These are phyloP conservation scores for Bugula neritina DNA, from an alignment of 2,888 invertebrate species.

Conservation along the genomic window DNA sequence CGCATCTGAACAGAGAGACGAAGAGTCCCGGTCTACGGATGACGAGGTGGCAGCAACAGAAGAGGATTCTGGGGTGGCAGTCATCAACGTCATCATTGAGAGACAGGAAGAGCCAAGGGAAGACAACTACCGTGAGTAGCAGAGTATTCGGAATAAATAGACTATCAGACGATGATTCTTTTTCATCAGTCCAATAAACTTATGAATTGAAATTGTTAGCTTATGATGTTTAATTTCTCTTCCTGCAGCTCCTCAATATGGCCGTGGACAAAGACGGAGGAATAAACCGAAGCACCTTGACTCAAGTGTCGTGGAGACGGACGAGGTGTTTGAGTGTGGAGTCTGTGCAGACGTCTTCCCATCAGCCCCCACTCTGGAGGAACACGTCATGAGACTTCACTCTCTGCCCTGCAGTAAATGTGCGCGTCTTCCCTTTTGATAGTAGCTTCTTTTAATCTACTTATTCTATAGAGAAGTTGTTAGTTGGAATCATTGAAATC, in stretches of 20 bases:
- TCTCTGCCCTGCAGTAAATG: background rate
- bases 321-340: background rate
- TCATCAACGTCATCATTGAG: background rate
- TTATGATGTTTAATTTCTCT: too few relatives aligned
- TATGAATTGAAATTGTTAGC: too few relatives aligned
- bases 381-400: background rate
- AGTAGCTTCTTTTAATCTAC: too few relatives aligned
- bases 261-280: background rate
- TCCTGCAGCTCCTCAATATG: background rate
- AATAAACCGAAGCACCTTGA: constrained; percentile 11
- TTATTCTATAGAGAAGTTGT: too few relatives aligned
- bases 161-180: too few relatives aligned
- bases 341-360: background rate
- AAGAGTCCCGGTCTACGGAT: background rate
- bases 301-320: background rate
- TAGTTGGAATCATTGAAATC: too few relatives aligned
- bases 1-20: background rate
- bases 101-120: background rate
- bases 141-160: too few relatives aligned
- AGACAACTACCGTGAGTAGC: background rate
- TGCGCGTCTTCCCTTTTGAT: too few relatives aligned
- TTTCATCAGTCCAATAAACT: too few relatives aligned
- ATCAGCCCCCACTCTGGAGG: background rate
- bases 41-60: background rate
- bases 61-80: background rate